These are phyloP conservation scores for Vesta saturnalis DNA, from an alignment of 2,888 invertebrate species.

Conservation along the genomic window DNA sequence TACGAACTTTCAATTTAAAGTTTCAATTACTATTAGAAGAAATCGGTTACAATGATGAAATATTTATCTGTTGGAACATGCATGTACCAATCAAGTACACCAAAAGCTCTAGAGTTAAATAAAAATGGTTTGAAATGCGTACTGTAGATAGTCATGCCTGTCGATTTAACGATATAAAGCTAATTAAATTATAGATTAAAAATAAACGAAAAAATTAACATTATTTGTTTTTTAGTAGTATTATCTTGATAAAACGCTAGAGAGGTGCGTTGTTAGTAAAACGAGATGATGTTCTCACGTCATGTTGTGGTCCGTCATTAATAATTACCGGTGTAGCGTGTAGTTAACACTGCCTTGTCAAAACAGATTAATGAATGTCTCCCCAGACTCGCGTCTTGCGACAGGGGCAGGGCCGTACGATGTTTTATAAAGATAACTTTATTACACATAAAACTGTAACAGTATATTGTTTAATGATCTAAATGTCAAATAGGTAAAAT, in stretches of 20 bases:
- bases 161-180: no score
- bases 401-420: slow-evolving; percentile 39
- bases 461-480: slow-evolving; percentile 10
- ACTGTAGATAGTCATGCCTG: no score
- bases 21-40: no score
- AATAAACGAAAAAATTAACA: not conserved
- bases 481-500: slow-evolving; percentile 11
- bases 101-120: no score
- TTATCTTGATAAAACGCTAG: slow-evolving; percentile 29
- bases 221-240: slow-evolving; percentile 22
- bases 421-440: slow-evolving; percentile 38
- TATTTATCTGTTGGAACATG: no score
- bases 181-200: no score
- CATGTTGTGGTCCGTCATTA: slow-evolving; percentile 59
- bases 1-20: no score
- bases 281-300: slow-evolving; percentile 45
- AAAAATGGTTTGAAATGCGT: no score
- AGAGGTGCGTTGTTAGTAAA: slow-evolving; percentile 37
- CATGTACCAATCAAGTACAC: no score
- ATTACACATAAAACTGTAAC: slow-evolving; percentile 30
- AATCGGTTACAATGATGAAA: no score
- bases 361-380: slow-evolving; percentile 64
- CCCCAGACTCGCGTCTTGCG: slow-evolving; percentile 53
- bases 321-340: slow-evolving; percentile 64
- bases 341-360: slow-evolving; percentile 64